Evolutionary conservation across 2,113 vertebrate genomes (phyloP), one percentile per base, ranked within the genome.

Genomic region (Lepus europaeus): DNA sequence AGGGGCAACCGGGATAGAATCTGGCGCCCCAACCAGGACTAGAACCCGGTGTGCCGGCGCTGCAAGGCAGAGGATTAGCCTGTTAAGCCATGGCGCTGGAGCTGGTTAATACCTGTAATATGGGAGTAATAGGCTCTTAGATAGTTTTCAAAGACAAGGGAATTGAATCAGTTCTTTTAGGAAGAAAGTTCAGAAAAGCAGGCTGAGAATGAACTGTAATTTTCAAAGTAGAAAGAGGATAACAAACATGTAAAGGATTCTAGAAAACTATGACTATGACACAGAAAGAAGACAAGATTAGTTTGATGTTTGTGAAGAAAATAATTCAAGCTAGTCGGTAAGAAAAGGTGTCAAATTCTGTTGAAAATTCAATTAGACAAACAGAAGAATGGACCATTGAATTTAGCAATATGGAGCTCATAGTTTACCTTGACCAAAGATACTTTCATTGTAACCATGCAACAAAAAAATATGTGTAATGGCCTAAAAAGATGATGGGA

Each of bases 361-460:
- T 49, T 85, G 8, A 91, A 91, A 92, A 88, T 87, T 84, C 33
- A 84, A 23, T 56, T 63, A 72, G 39, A 53, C 17, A 81, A 51
- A 85, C 31, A 66, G 6, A 93, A 90, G 4, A 90, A 80, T 51
- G 36, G 9, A 22, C 68, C 17, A 31, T 49, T 76, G n/a, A 25
- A 88, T 85, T 96, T 92, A 81, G 68, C 73, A 80, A 69, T 69
- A 27, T 89, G 51, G 51, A 69, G 4, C 36, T 86, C 49, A 78
- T 27, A 89, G 74, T 25, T 94, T 68, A 91, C 73, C 83, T 89
- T 73, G 53, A 87, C 25, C 53, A 45, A 87, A 86, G 19, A 20
- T 9, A 53, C 94, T 92, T 93, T 87, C 33, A 77, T 80, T 85
- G 78, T 63, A 77, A 61, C 1, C 31, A 22, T 64, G 2, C 10